These are phyloP conservation scores for Dromius quadrimaculatus DNA, from an alignment of 2,888 invertebrate genomes.

Conservation along the genomic window DNA sequence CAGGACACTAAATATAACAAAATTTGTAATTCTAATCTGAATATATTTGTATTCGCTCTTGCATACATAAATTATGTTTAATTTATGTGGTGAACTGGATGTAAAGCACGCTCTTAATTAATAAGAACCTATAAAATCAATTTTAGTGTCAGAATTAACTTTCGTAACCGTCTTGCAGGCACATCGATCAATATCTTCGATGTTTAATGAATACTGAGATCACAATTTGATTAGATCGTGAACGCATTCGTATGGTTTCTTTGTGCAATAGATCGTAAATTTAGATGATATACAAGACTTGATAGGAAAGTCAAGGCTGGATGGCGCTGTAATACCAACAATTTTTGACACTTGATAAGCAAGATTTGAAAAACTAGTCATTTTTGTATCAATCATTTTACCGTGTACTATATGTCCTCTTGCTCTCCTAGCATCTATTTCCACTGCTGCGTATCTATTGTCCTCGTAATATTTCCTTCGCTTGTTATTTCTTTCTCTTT, in stretches of 20 bases:
- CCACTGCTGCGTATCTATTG: too few species aligned
- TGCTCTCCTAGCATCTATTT: too few species aligned
- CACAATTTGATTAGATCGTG: constrained; percentile 25
- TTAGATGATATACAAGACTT: constrained; percentile 4
- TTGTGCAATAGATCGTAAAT: constrained; percentile 22
- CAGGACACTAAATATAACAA: constrained; percentile 12
- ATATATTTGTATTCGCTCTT: not conserved
- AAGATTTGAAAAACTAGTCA: too few species aligned
- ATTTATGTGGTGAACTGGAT: constrained; percentile 3
- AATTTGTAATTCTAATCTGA: constrained; percentile 22
- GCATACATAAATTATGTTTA: constrained; percentile 23
- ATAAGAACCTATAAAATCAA: constrained; percentile 24
- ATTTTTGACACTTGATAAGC: too few species aligned
- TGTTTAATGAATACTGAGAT: constrained; percentile 30
- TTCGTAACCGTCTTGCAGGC: constrained; percentile 16
- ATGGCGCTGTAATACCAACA: too few species aligned
- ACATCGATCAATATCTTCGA: constrained; percentile 26
- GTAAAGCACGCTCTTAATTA: constrained; percentile 16
- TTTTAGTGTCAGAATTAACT: constrained; percentile 22
- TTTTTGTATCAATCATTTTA: too few species aligned
- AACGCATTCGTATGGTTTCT: constrained; percentile 11
- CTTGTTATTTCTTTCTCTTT: too few species aligned
- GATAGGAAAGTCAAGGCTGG: constrained; percentile 5
- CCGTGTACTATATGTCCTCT: too few species aligned
- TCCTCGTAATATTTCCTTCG: too few species aligned